Base-by-base conservation (phyloP, 53 echinoderm and acorn worm genomes). In the Arbacia lixula region DNA sequence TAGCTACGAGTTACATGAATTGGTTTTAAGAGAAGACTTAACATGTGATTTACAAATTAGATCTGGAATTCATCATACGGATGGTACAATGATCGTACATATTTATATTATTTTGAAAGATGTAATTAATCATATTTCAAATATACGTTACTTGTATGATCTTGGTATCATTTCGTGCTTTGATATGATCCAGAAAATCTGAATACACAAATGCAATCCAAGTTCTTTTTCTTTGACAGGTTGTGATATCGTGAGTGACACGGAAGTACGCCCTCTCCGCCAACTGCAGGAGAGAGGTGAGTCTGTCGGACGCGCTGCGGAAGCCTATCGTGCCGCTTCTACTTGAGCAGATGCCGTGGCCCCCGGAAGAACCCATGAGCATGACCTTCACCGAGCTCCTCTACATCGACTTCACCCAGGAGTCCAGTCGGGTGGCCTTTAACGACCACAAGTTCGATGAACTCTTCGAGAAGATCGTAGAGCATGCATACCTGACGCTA, bases 211-310 rank as follows among this genome's bases (percentile, higher is more conserved):
- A n/a, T n/a, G n/a, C n/a, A n/a, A n/a, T n/a, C n/a, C n/a, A n/a
- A n/a, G n/a, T n/a, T n/a, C n/a, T n/a, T n/a, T 42, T 1, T 84
- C 75, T 66, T 16, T 17, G 30, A 32, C 73, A 95, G 95, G 92
- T 95, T 41, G 92, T 95, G 49, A 51, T 95, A n/a, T 92, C 95
- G 1, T 90, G 92, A 40, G 95, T 95, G 42, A 95, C 95, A 1
- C 77, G 92, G 54, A 95, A 95, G 78, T 95, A 95, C 73, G 86
- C 92, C 24, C 67, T 93, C 56, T 95, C 95, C 26, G 95, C 95
- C n/a, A 95, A 95, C 87, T 95, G 95, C 75, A 87, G 95, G 28
- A 83, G n/a, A 92, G 95, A 95, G 54, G 92, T 95, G 5, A 92
- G 95, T 50, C 89, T 95, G 27, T 87, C 95, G 30, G 95, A 95